Percentiles rank a stretch among this genome's conserved stretches.
Evolutionary conservation across 2,797 vertebrate species (phyloP).

Genomic region (Remorina albescens): DNA sequence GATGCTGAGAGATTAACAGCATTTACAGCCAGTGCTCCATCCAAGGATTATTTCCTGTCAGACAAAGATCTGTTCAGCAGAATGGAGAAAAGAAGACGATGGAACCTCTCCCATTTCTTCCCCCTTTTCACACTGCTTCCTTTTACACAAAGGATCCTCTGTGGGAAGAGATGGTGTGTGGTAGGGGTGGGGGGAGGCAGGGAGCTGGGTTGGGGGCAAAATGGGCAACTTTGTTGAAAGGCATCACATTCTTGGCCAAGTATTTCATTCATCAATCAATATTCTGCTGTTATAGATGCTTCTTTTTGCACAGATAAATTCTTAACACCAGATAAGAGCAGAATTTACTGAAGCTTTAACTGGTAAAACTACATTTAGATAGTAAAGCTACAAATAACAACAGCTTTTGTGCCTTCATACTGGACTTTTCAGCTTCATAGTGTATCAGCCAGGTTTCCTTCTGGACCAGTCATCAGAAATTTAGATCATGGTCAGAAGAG

Average conservation of each 20-base stretch:
- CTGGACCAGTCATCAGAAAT: too few relatives aligned
- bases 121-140: slow-evolving; percentile 66
- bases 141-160: slow-evolving; percentile 75
- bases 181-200: slow-evolving; percentile 25
- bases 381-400: neutral
- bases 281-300: neutral
- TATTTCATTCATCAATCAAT: slow-evolving; percentile 39
- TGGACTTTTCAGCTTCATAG: too few relatives aligned
- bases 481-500: too few relatives aligned
- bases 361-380: neutral
- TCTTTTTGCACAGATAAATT: neutral
- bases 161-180: slow-evolving; percentile 67
- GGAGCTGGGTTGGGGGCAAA: slow-evolving; percentile 17
- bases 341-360: neutral
- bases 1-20: slow-evolving; percentile 54
- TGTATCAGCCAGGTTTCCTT: too few relatives aligned
- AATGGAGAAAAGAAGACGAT: slow-evolving; percentile 57
- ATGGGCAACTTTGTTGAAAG: slow-evolving; percentile 36
- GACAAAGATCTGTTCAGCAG: slow-evolving; percentile 62
- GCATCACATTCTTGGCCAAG: slow-evolving; percentile 42
- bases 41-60: slow-evolving; percentile 64
- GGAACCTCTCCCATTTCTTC: slow-evolving; percentile 66
- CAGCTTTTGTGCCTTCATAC: too few relatives aligned
- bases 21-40: slow-evolving; percentile 61
- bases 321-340: neutral